Evolutionary conservation across 2,888 invertebrate genomes (phyloP).

Genomic region (Chouioia cunea): DNA sequence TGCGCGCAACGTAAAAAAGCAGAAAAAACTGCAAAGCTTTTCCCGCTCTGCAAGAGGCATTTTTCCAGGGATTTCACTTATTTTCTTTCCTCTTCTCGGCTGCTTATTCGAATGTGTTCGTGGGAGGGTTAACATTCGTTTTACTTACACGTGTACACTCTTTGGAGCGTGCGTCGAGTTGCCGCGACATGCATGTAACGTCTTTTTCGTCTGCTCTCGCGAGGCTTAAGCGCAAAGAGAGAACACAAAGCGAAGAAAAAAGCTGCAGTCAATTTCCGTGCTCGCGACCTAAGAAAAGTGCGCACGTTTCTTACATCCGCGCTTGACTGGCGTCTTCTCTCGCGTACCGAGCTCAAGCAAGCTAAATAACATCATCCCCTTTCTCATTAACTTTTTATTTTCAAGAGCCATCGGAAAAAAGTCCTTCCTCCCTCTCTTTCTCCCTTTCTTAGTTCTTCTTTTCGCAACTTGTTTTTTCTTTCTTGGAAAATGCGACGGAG

Average conservation of each 20-base stretch:
- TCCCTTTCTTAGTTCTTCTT: constrained; percentile 15
- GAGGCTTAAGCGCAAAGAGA: background rate
- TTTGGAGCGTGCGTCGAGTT: constrained; percentile 4
- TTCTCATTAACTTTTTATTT: constrained; percentile 69
- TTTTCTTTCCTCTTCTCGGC: constrained; percentile 7
- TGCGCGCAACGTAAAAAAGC: background rate
- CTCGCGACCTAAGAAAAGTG: constrained; percentile 15
- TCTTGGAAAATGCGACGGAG: constrained; percentile 46
- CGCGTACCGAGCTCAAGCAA: constrained; percentile 30
- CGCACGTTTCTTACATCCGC: constrained; percentile 49
- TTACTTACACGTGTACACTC: constrained; percentile 4
- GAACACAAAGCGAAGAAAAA: background rate
- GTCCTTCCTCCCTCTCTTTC: constrained; percentile 37
- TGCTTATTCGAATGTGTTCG: background rate
- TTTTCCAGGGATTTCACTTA: constrained; percentile 39
- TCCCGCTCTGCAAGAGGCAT: constrained; percentile 24
- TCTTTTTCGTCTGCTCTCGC: constrained; percentile 35
- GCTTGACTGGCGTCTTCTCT: constrained; percentile 50
- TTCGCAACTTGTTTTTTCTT: constrained; percentile 25
- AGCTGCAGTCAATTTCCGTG: constrained; percentile 55
- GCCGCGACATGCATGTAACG: constrained; percentile 42
- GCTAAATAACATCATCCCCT: constrained; percentile 61
- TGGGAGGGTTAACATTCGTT: background rate
- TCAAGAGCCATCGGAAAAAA: constrained; percentile 61
- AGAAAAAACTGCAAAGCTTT: constrained; percentile 29